Evolutionary conservation across 2,888 invertebrate species (phyloP), one percentile per base, ranked within the genome.

Genomic region (Acronicta leporina): DNA sequence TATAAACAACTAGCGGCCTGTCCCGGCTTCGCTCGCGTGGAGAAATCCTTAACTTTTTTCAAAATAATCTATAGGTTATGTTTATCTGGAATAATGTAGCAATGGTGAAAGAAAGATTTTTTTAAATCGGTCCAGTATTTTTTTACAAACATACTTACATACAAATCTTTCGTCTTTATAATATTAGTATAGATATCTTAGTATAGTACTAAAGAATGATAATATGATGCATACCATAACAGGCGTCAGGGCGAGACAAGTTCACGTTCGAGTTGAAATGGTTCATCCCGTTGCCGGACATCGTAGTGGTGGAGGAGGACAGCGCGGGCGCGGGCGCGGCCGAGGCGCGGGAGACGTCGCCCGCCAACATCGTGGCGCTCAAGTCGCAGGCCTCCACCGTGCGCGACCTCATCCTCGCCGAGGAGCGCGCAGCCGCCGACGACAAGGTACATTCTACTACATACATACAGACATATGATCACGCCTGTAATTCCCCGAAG

Each of bases 231-330:
- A 30, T 30, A 47, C 35, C 20, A 14, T 8, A 11, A 25, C 48
- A 96, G 96, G 97, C 97, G 13, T 96, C 97, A 8, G 97, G 97
- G 1, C 95, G 97, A 41, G 98, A 98, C 89, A 98, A 98, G 87
- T 97, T 98, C 83, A 97, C 98, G 6, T 98, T 98, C 87, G 98
- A 99, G 89, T 92, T 98, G 81, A 98, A 99, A 86, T 99, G 99
- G 98, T 98, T 97, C 89, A 97, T 98, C 80, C 97, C 98, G 0
- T 95, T 99, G 13, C 96, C 97, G 72, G 98, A 98, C 84, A 97
- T 98, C 33, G 94, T 96, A 60, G 96, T 98, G 35, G 94, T 96
- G 42, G 96, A 97, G 50, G 96, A 96, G 66, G 97, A 97, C 27
- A 70, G 80, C 77, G 95, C 96, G 38, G 84, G 83, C 0, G 81